phyloP scores from a whole-genome alignment of 2,888 invertebrate species.

The Hypselothyrea guttata region DNA sequence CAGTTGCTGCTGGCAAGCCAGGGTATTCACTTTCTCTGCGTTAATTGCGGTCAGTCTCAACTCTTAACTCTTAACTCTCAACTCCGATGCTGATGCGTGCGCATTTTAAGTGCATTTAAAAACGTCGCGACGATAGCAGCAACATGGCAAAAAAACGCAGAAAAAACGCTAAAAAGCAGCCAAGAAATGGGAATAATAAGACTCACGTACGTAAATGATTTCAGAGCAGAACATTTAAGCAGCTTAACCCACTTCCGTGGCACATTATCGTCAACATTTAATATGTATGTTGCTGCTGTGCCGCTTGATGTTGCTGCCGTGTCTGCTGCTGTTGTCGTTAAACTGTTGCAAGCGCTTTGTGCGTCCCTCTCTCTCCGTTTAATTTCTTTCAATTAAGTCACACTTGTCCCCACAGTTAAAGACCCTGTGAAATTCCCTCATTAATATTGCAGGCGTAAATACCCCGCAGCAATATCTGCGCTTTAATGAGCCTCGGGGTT shows the following conservation, averaged over 20 bases:
- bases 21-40: conserved; percentile 64
- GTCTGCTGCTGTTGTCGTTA: conserved; percentile 33
- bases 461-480: conserved; percentile 4
- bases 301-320: conserved; percentile 34
- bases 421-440: conserved; percentile 53
- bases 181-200: conserved; percentile 15
- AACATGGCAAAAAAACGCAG: conserved; percentile 1
- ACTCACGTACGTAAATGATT: conserved; percentile 60
- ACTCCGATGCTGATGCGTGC: conserved; percentile 67
- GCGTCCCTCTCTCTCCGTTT: conserved; percentile 35
- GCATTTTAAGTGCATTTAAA: conserved; percentile 66
- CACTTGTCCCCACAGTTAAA: conserved; percentile 58
- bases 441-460: conserved; percentile 51
- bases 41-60: conserved; percentile 70
- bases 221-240: conserved; percentile 69
- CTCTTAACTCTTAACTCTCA: too few relatives aligned
- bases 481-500: conserved; percentile 28
- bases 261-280: conserved; percentile 69
- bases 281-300: conserved; percentile 30
- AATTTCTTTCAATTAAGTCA: conserved; percentile 74
- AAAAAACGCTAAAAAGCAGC: conserved; percentile 20
- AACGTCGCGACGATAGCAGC: conserved; percentile 19
- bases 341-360: conserved; percentile 54
- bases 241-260: conserved; percentile 76
- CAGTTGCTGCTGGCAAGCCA: conserved; percentile 6